Evolutionary conservation across 2,888 invertebrate genomes (phyloP).

Genomic region (Melieria omissa): DNA sequence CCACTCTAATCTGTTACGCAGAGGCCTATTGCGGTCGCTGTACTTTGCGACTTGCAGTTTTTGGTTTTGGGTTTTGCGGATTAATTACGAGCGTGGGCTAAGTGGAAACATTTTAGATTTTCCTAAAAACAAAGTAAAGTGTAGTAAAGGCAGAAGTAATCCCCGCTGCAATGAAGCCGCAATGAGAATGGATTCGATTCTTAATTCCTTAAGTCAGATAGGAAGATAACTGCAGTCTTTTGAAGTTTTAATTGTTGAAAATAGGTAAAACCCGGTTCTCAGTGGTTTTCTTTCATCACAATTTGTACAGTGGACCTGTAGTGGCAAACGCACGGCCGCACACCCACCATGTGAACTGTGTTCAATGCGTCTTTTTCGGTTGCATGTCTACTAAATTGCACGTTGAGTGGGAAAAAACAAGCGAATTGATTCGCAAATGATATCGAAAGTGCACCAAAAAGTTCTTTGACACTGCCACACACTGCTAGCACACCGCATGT

Average conservation of each 20-base stretch:
- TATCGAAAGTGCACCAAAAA: slow-evolving; percentile 1
- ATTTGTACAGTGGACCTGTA: too few relatives aligned
- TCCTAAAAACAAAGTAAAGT: neutral
- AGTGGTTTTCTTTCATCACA: too few relatives aligned
- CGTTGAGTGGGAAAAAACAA: slow-evolving; percentile 23
- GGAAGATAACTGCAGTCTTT: too few relatives aligned
- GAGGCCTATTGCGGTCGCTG: too few relatives aligned
- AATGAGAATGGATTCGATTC: neutral
- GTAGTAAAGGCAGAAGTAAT: neutral
- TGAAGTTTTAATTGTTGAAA: too few relatives aligned
- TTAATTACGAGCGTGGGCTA: neutral
- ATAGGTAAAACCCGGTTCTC: too few relatives aligned
- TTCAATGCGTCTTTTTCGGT: slow-evolving; percentile 15
- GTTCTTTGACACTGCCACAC: neutral
- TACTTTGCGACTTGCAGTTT: neutral
- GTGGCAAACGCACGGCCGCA: neutral
- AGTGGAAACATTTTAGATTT: neutral
- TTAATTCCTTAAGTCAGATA: neutral
- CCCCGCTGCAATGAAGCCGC: neutral
- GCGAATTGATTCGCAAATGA: neutral
- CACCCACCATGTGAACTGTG: neutral
- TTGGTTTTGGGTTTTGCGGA: neutral
- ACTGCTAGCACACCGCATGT: neutral
- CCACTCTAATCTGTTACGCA: too few relatives aligned
- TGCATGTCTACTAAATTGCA: neutral